Conservation (phyloP, 2,113 vertebrate genomes). For the Zosterops lateralis region DNA sequence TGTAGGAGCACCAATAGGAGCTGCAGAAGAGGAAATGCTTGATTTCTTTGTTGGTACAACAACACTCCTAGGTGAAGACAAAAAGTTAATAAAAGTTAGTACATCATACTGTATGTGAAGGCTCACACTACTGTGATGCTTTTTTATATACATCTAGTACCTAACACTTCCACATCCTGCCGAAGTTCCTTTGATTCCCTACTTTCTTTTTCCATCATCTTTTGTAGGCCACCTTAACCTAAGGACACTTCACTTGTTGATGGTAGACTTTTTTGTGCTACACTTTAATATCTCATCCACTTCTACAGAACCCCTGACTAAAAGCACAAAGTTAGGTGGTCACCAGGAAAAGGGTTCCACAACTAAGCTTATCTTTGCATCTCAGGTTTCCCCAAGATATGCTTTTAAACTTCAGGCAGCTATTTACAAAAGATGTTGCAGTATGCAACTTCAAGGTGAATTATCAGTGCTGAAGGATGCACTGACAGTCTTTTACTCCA, state of each 20-base stretch:
- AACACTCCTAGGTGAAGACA: constrained; percentile 83
- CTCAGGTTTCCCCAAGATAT: neutral
- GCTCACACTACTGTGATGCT: neutral
- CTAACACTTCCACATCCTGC: neutral
- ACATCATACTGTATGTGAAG: neutral
- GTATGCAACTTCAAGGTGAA: neutral
- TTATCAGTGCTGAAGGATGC: neutral
- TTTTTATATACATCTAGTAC: neutral
- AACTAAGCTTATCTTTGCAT: neutral
- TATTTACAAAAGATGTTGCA: neutral
- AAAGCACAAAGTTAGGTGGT: neutral
- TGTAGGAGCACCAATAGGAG: constrained; percentile 64
- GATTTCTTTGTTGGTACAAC: constrained; percentile 89
- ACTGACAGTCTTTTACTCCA: neutral
- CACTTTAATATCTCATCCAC: neutral
- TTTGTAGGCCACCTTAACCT: neutral
- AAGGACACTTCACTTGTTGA: neutral
- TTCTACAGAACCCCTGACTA: neutral
- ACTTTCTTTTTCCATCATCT: neutral
- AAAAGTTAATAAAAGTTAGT: neutral
- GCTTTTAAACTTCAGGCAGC: neutral
- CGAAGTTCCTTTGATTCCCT: neutral
- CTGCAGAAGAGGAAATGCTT: constrained; percentile 53
- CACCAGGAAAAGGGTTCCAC: neutral
- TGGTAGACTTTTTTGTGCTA: neutral